Conservation (phyloP, 2,797 vertebrate genomes). For the Trachops cirrhosus region DNA sequence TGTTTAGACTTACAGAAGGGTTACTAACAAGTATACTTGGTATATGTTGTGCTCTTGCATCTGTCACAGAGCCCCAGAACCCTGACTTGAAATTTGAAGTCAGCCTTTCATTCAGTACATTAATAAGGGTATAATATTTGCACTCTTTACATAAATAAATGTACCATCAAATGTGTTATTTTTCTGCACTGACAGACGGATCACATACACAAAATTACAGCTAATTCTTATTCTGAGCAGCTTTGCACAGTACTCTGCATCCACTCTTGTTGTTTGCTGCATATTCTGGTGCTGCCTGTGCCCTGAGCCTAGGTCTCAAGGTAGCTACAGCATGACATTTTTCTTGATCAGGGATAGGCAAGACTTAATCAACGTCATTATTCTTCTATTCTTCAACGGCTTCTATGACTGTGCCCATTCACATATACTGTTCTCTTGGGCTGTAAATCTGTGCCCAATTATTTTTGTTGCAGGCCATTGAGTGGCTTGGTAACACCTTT, state of each 20-base stretch:
- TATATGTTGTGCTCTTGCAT: not conserved
- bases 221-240: slow-evolving; percentile 25
- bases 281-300: not conserved
- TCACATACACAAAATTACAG: not conserved
- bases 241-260: not conserved
- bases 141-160: slow-evolving; percentile 40
- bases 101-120: slow-evolving; percentile 3
- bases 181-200: slow-evolving; percentile 48
- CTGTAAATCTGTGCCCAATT: not conserved
- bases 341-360: slow-evolving; percentile 36
- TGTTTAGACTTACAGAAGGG: not conserved
- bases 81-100: slow-evolving; percentile 28
- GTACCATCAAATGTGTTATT: not conserved
- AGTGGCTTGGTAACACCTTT: not conserved
- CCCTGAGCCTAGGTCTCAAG: not conserved
- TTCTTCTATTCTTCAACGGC: slow-evolving; percentile 33
- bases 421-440: slow-evolving; percentile 2
- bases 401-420: slow-evolving; percentile 4
- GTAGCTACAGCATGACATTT: not conserved
- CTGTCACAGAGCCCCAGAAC: not conserved
- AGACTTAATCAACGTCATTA: slow-evolving; percentile 58
- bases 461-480: slow-evolving; percentile 11
- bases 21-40: not conserved
- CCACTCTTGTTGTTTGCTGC: not conserved
- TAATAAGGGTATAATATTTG: slow-evolving; percentile 37